A percentile compares a stretch with the other conserved stretches of the same genome.
Evolutionary conservation across 2,113 vertebrate genomes (phyloP).

Genomic region (Mormoops blainvillei): DNA sequence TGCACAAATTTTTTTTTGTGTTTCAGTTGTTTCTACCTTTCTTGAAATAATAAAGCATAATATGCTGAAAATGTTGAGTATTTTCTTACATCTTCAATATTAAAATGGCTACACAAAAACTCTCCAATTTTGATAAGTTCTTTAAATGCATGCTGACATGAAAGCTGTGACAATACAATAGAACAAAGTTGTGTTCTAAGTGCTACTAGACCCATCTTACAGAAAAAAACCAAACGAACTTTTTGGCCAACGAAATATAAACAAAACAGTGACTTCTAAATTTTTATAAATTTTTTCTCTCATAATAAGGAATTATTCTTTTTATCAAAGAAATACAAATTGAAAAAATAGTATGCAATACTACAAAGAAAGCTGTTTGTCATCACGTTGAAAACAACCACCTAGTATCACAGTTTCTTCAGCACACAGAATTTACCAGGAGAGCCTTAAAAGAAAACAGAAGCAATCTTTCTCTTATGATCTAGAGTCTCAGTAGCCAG

Average conservation of each 20-base stretch:
- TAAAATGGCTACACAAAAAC: too few relatives aligned
- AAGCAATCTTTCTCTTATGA: background rate
- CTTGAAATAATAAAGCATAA: too few relatives aligned
- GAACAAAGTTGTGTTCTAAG: too few relatives aligned
- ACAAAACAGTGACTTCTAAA: background rate
- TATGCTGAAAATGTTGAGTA: too few relatives aligned
- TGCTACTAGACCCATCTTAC: too few relatives aligned
- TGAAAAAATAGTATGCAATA: background rate
- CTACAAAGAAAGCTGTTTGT: background rate
- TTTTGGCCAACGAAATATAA: background rate
- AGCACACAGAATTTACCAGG: background rate
- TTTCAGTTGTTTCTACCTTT: too few relatives aligned
- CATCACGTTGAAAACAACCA: background rate
- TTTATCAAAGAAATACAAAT: slow-evolving; percentile 29
- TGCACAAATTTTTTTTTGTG: too few relatives aligned
- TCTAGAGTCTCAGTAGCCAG: background rate
- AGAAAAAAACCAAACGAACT: too few relatives aligned
- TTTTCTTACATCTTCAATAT: too few relatives aligned
- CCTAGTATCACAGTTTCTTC: background rate
- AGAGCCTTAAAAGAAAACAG: slow-evolving; percentile 11
- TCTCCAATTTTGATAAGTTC: too few relatives aligned
- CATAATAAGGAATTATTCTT: background rate
- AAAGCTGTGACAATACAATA: too few relatives aligned
- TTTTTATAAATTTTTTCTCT: background rate
- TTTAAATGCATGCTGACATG: too few relatives aligned